Evolutionary conservation across 2,888 invertebrate species (phyloP), one percentile per base, ranked within the genome.

Genomic region (Eudasyphora cyanicolor): DNA sequence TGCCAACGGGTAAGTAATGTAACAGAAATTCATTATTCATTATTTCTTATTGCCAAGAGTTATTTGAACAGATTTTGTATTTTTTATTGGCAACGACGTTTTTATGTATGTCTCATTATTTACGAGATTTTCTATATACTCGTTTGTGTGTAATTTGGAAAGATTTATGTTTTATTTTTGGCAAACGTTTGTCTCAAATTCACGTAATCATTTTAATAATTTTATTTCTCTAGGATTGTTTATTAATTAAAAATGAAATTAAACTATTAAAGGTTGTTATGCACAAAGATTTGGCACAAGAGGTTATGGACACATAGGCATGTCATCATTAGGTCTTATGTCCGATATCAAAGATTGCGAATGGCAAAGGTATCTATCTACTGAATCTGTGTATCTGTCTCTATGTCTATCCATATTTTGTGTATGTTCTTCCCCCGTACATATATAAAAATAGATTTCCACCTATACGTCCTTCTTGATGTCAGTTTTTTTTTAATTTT

Each of bases 261-360:
- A n/a, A n/a, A n/a, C n/a, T n/a, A 64, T 76, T 86, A 57, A 94
- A 97, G 97, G 97, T 93, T 98, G 98, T 95, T 98, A 98, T 95
- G 97, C 97, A 92, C 96, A 97, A 94, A 97, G 96, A 94, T 98
- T 96, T 94, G 98, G 98, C 89, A 97, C 98, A 89, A 96, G 98
- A 93, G 97, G 97, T 92, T 95, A 98, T 93, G 98, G 98, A 91
- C 97, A 97, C 93, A 96, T 97, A 89, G 97, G 97, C 92, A 96
- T 97, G 92, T 95, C 95, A 89, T 95, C 95, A 92, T 94, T 96
- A 92, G 96, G 96, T 91, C 95, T 96, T 92, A 96, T 95, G 95
- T 96, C 95, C 93, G 96, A 96, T 94, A 94, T 96, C 93, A 95
- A 93, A 94, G 96, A 96, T 93, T 91, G 92, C 90, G 95, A 95